phyloP scores from a whole-genome alignment of 2,888 invertebrate species.

The Psococerastis gibbosa region DNA sequence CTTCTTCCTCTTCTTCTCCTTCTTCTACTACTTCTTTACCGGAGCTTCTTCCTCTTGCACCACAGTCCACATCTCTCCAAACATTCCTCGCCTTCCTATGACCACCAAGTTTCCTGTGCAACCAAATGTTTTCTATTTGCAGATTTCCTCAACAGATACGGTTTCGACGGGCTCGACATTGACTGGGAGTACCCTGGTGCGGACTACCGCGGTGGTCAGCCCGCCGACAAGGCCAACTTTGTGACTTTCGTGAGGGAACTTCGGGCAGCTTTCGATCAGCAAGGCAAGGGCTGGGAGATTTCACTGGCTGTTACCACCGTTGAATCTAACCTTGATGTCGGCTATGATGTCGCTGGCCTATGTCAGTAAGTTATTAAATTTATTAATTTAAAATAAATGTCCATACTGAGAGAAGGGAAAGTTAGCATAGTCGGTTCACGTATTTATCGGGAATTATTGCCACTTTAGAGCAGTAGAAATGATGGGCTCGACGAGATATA shows the following conservation, averaged over 20 bases:
- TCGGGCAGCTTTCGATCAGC: neutral
- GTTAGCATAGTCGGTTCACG: too few species aligned
- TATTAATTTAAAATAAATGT: neutral
- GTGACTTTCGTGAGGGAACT: neutral
- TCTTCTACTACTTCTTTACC: too few species aligned
- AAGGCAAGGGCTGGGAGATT: slow-evolving; percentile 7
- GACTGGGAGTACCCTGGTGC: slow-evolving; percentile 8
- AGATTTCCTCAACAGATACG: neutral
- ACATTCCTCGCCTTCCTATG: too few species aligned
- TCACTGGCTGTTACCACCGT: neutral
- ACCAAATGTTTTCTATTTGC: too few species aligned
- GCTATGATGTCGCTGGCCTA: neutral
- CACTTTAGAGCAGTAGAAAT: too few species aligned
- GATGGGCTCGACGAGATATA: too few species aligned
- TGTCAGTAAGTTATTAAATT: neutral
- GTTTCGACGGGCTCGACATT: slow-evolving; percentile 2
- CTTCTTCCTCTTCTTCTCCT: too few species aligned
- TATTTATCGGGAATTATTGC: neutral
- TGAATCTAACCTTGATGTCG: neutral
- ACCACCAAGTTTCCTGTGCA: too few species aligned
- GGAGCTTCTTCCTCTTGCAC: too few species aligned
- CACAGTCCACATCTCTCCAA: too few species aligned
- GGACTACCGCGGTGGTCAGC: slow-evolving; percentile 1
- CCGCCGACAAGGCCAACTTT: slow-evolving; percentile 1
- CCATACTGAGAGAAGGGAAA: too few species aligned